Percentiles rank a stretch among this genome's conserved stretches.
Conservation (phyloP, 2,888 invertebrate species). For the Melitaea athalia region DNA sequence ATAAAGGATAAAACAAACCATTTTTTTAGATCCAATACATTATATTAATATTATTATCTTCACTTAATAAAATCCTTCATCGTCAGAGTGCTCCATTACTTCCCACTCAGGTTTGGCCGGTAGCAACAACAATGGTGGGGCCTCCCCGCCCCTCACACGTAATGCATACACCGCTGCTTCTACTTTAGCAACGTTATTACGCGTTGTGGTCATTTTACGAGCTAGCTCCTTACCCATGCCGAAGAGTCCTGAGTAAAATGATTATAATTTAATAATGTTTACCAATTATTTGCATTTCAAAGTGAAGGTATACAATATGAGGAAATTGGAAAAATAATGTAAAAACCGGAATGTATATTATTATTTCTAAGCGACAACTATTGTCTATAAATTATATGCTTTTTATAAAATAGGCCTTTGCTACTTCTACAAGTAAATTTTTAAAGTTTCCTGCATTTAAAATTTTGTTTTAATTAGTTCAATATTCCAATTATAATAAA, state of each 20-base stretch:
- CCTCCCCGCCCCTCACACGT: slow-evolving; percentile 90
- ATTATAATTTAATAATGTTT: too few species aligned
- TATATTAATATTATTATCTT: neutral
- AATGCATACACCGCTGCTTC: slow-evolving; percentile 92
- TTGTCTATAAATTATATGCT: too few species aligned
- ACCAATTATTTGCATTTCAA: too few species aligned
- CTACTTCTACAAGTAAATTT: too few species aligned
- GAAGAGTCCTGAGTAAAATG: slow-evolving; percentile 51
- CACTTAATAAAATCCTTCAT: slow-evolving; percentile 63
- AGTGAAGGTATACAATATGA: too few species aligned
- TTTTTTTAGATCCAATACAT: neutral
- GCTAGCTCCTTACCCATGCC: slow-evolving; percentile 80
- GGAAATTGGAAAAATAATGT: too few species aligned
- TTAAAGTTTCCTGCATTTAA: too few species aligned
- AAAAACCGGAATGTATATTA: too few species aligned
- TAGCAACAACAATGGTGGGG: slow-evolving; percentile 81
- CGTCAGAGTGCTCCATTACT: slow-evolving; percentile 54
- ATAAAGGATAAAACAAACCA: neutral
- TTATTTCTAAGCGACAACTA: too few species aligned
- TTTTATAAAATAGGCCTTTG: too few species aligned
- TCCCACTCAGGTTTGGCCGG: slow-evolving; percentile 50
- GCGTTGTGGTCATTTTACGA: slow-evolving; percentile 87
- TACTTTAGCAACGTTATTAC: slow-evolving; percentile 90
- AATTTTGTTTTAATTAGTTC: too few species aligned
- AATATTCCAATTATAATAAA: too few species aligned